Conservation (phyloP, 2,888 invertebrate genomes). For the Leistus spinibarbis region DNA sequence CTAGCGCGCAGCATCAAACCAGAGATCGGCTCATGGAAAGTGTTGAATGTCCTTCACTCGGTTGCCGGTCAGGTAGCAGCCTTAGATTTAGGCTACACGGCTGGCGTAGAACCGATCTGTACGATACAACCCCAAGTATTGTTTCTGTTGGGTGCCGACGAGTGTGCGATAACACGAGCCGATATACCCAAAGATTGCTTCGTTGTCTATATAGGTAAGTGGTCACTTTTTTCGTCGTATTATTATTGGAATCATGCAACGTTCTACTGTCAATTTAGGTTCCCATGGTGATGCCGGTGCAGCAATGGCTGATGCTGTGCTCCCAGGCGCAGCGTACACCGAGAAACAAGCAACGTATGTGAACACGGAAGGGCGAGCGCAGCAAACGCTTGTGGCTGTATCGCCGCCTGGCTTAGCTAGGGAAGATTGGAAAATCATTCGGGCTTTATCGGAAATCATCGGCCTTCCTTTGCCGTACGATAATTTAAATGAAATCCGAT, state of each 20-base stretch:
- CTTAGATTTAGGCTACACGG: constrained; percentile 90
- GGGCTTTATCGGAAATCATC: constrained; percentile 92
- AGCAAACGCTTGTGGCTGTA: constrained; percentile 86
- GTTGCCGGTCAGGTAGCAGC: constrained; percentile 94
- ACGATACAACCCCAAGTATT: constrained; percentile 76
- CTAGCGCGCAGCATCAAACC: constrained; percentile 67
- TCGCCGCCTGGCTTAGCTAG: constrained; percentile 91
- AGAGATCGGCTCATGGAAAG: constrained; percentile 67
- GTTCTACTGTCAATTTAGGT: constrained; percentile 64
- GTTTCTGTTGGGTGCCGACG: constrained; percentile 94
- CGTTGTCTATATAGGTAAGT: constrained; percentile 84
- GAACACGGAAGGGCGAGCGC: constrained; percentile 96
- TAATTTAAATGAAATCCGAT: constrained; percentile 79
- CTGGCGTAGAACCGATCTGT: constrained; percentile 68
- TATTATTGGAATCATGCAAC: no score
- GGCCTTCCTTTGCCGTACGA: constrained; percentile 78
- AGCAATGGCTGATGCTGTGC: constrained; percentile 85
- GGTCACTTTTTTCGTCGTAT: no score
- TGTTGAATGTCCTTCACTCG: constrained; percentile 92
- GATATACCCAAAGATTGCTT: constrained; percentile 82
- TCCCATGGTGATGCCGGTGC: constrained; percentile 98
- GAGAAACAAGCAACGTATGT: constrained; percentile 98
- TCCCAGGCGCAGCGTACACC: constrained; percentile 97
- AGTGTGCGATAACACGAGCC: constrained; percentile 74
- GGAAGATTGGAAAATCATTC: constrained; percentile 98